Conservation (phyloP, 2,888 invertebrate species). For the Pseudococcus jackbeardsleyi region DNA sequence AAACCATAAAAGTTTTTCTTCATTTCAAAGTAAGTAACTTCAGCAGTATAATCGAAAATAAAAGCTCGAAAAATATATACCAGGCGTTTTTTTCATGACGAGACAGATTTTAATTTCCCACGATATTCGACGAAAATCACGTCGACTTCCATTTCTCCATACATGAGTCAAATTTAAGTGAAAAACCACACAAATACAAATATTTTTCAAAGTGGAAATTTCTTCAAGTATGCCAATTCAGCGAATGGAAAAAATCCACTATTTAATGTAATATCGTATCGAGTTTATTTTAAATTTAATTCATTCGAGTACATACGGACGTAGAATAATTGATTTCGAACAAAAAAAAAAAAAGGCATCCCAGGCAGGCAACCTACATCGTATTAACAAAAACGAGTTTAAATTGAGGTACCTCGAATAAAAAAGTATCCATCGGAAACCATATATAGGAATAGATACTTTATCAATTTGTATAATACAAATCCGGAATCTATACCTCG, state of each 20-base stretch:
- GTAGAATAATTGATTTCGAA: neutral
- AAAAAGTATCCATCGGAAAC: neutral
- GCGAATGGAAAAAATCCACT: neutral
- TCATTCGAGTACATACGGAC: neutral
- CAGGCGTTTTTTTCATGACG: neutral
- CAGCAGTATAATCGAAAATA: conserved; percentile 26
- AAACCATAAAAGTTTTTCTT: conserved; percentile 25
- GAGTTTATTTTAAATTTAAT: conserved; percentile 11
- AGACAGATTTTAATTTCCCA: conserved; percentile 59
- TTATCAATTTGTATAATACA: neutral
- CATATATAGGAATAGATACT: neutral
- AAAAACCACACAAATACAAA: neutral
- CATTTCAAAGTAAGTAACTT: conserved; percentile 21
- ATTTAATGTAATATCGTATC: neutral
- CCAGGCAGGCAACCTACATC: neutral
- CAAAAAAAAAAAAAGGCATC: neutral
- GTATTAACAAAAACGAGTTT: neutral
- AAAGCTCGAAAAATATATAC: conserved; percentile 4
- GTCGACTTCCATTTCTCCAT: conserved; percentile 28
- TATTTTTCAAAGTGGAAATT: neutral
- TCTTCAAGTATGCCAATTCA: neutral
- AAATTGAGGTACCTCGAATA: conserved; percentile 2
- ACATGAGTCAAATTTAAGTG: neutral
- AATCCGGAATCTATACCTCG: conserved; percentile 1
- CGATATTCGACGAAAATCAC: neutral